Evolutionary conservation across 2,797 vertebrate genomes (phyloP).

Genomic region (Pangasius sanitwongsei): DNA sequence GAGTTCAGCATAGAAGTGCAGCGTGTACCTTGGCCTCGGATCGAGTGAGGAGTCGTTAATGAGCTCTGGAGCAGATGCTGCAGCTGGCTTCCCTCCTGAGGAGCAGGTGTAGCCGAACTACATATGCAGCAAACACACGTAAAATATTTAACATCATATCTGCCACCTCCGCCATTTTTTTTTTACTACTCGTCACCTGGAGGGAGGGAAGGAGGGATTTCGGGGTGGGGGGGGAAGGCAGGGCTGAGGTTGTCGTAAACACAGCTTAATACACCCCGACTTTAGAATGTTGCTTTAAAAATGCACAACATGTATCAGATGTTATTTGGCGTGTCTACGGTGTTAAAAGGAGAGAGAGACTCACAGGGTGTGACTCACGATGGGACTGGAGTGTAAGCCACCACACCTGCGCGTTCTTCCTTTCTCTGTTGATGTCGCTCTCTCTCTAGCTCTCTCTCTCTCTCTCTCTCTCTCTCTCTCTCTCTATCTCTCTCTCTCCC

Average conservation of each 20-base stretch:
- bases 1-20: constrained; percentile 17
- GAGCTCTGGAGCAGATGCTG: constrained; percentile 79
- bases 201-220: constrained; percentile 45
- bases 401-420: constrained; percentile 70
- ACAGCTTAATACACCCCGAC: not conserved
- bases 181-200: constrained; percentile 77
- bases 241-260: constrained; percentile 55
- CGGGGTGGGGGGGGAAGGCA: constrained; percentile 45
- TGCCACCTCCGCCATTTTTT: constrained; percentile 77
- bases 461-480: constrained; percentile 64
- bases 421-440: not conserved
- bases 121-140: constrained; percentile 77
- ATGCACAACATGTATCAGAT: constrained; percentile 34
- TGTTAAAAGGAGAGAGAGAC: constrained; percentile 62
- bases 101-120: constrained; percentile 79
- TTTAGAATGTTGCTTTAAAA: constrained; percentile 1
- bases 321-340: constrained; percentile 67
- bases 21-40: not conserved
- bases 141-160: constrained; percentile 85
- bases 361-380: constrained; percentile 57
- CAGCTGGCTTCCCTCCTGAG: constrained; percentile 68
- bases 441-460: constrained; percentile 49
- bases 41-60: constrained; percentile 71
- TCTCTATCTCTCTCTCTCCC: constrained; percentile 60
- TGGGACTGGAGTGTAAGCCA: constrained; percentile 57